Evolutionary conservation across 2,113 vertebrate genomes (phyloP), one percentile per base, ranked within the genome.

Genomic region (Lates calcarifer): DNA sequence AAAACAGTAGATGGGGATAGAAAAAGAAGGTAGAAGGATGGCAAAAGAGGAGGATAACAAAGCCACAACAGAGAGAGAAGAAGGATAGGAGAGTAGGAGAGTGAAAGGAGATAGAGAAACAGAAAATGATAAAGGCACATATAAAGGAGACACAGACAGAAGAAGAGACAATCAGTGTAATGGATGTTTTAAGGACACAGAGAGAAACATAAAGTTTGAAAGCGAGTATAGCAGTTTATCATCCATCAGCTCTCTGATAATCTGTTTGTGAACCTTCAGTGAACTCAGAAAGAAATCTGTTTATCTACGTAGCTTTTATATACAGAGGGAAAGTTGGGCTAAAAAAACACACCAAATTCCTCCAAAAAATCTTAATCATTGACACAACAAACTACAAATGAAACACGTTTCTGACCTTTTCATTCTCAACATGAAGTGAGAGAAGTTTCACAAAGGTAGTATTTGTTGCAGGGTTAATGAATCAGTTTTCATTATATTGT

Each of bases 201-300:
- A 10, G 13, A 14, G 3, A 18, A 18, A 57, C 18, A 29, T 9
- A 26, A 31, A 70, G 20, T 60, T n/a, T n/a, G n/a, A n/a, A n/a
- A n/a, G 3, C n/a, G 5, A 53, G 35, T 45, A 2, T 14, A 6
- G 22, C 14, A 24, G 29, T 29, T 71, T 57, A 71, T n/a, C 2
- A 1, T 24, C 14, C 11, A 51, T 56, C 31, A 41, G 13, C 29
- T 68, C 37, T 70, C 18, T 47, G 33, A 77, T 72, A 39, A 70
- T 49, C 66, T 63, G n/a, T 70, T 28, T 49, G 51, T 65, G 26
- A 65, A 77, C 58, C 14, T 7, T 28, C 1, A 14, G 3, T 76
- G 37, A 82, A 82, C 64, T 72, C 10, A 26, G 47, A 29, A 20
- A 60, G 3, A 49, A 58, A n/a, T 47, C 2, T 18, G 11, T 26